A percentile compares a stretch with the other conserved stretches of the same genome.
Conservation (phyloP, 2,113 vertebrate genomes). For the Odocoileus hemionus region DNA sequence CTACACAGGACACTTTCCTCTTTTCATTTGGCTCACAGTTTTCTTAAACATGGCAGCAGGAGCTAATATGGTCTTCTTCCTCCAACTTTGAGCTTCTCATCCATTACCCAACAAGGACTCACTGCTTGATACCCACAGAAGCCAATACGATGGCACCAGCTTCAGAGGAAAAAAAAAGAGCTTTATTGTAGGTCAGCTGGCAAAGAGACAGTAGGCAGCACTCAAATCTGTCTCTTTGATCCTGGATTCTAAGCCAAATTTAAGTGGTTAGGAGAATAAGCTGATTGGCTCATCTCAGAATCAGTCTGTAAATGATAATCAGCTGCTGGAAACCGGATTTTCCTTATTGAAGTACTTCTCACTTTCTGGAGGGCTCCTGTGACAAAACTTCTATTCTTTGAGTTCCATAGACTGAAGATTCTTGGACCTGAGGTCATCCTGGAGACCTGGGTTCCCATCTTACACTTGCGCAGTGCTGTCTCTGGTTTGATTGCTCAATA, state of each 20-base stretch:
- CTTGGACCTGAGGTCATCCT: neutral
- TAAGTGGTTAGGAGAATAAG: neutral
- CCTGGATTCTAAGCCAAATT: neutral
- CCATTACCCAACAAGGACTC: neutral
- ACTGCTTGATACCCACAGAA: neutral
- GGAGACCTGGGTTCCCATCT: neutral
- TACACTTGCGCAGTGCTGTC: neutral
- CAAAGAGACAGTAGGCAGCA: neutral
- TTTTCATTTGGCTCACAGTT: fast-evolving
- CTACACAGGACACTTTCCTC: too few species aligned
- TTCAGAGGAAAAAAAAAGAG: neutral
- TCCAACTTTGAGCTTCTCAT: fast-evolving
- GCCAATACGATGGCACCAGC: neutral
- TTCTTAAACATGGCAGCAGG: neutral
- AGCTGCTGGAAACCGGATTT: neutral
- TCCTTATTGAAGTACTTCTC: neutral
- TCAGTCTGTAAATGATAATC: neutral
- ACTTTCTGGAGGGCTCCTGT: neutral
- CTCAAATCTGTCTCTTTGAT: neutral
- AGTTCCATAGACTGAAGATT: neutral
- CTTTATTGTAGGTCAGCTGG: neutral
- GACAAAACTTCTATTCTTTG: neutral
- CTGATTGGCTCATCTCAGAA: neutral
- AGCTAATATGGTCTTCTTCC: fast-evolving
- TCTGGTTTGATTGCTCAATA: neutral